These are phyloP conservation scores for Tribolium castaneum DNA, from an alignment of 1,140 invertebrate species.

Conservation along the genomic window DNA sequence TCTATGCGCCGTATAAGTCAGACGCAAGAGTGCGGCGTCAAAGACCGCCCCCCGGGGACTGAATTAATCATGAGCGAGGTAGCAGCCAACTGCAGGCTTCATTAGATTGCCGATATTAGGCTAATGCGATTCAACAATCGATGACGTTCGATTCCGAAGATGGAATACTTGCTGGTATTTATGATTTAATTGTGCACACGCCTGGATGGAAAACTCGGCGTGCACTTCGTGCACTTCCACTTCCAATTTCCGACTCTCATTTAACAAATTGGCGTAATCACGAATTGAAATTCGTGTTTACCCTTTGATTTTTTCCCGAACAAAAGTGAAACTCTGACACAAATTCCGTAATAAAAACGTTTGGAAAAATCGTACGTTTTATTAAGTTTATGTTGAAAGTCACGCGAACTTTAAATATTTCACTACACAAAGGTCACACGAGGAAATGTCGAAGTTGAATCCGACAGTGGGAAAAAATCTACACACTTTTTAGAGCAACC, in stretches of 20 bases:
- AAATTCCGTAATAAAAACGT: slow-evolving; percentile 17
- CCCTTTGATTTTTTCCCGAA: background rate
- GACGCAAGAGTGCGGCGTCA: slow-evolving; percentile 37
- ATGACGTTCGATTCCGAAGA: background rate
- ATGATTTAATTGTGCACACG: background rate
- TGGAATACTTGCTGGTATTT: background rate
- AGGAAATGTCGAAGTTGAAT: background rate
- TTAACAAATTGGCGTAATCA: background rate
- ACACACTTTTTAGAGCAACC: background rate
- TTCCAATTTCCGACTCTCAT: background rate
- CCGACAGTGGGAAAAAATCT: slow-evolving; percentile 1
- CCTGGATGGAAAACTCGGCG: background rate
- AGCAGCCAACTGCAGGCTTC: slow-evolving; percentile 34
- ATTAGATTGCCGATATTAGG: slow-evolving; percentile 22
- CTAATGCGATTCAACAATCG: slow-evolving; percentile 26
- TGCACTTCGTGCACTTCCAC: background rate
- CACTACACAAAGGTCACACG: background rate
- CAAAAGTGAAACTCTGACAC: slow-evolving; percentile 34
- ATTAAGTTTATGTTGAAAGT: slow-evolving; percentile 32
- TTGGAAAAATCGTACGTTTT: slow-evolving; percentile 2
- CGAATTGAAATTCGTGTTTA: slow-evolving; percentile 14
- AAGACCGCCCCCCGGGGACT: slow-evolving; percentile 36
- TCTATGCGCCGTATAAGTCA: slow-evolving; percentile 41
- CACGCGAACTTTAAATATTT: slow-evolving; percentile 41
- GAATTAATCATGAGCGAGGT: slow-evolving; percentile 40